A percentile compares a stretch with the other conserved stretches of the same genome.
phyloP scores from a whole-genome alignment of 2,113 vertebrate species.

The Hippocampus mohnikei region DNA sequence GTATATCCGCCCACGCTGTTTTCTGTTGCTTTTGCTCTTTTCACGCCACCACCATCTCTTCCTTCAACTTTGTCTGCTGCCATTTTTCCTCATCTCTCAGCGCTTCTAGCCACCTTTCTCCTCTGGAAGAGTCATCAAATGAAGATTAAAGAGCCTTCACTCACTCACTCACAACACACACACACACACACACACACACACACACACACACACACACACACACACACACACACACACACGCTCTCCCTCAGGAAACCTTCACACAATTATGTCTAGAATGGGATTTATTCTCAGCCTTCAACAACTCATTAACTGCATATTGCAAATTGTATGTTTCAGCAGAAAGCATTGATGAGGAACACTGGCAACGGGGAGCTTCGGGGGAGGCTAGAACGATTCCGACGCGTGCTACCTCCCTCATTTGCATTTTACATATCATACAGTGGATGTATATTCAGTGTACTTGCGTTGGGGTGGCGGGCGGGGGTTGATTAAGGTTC shows the following conservation, averaged over 20 bases:
- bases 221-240: conserved; percentile 27
- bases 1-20: neutral
- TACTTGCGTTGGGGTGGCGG: neutral
- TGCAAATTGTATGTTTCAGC: conserved; percentile 76
- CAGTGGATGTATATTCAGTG: conserved; percentile 27
- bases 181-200: conserved; percentile 28
- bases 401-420: conserved; percentile 58
- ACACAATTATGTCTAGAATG: conserved; percentile 75
- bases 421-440: conserved; percentile 57
- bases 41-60: neutral
- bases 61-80: neutral
- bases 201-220: conserved; percentile 25
- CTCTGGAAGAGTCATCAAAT: conserved; percentile 68
- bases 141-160: conserved; percentile 69
- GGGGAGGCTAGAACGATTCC: conserved; percentile 50
- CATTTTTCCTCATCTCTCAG: conserved; percentile 16
- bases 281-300: conserved; percentile 75
- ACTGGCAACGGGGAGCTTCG: conserved; percentile 47
- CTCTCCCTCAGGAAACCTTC: conserved; percentile 59
- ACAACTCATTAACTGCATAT: conserved; percentile 79
- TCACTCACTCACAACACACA: conserved; percentile 9
- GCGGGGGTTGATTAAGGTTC: conserved; percentile 2
- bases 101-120: conserved; percentile 24
- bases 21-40: neutral
- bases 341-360: conserved; percentile 75